Percentiles rank a stretch among this genome's conserved stretches.
phyloP scores from a whole-genome alignment of 2,113 vertebrate species.

The Synchiropus splendidus region DNA sequence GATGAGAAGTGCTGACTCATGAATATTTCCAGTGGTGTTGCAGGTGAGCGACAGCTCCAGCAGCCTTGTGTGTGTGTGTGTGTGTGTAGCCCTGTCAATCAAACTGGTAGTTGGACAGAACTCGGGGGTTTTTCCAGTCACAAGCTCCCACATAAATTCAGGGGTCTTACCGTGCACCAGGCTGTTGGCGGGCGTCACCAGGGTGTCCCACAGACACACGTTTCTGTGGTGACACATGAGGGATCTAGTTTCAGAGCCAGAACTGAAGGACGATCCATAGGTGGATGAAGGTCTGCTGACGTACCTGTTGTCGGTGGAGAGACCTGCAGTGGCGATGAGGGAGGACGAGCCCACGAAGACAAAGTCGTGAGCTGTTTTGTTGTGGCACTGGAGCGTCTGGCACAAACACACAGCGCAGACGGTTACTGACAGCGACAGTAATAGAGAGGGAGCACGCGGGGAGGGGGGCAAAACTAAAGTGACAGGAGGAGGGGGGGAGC shows the following conservation, averaged over 20 bases:
- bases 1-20: background rate
- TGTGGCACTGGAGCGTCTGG: slow-evolving; percentile 94
- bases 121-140: too few species aligned
- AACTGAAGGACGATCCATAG: background rate
- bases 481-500: slow-evolving; percentile 5
- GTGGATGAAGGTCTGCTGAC: background rate
- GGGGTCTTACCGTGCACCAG: slow-evolving; percentile 87
- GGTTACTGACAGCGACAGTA: slow-evolving; percentile 12
- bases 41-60: too few species aligned
- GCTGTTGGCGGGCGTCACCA: slow-evolving; percentile 81
- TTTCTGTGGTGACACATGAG: slow-evolving; percentile 68
- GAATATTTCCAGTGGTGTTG: too few species aligned
- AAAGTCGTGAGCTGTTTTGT: slow-evolving; percentile 94
- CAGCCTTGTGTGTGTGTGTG: too few species aligned
- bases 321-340: slow-evolving; percentile 90
- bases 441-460: slow-evolving; percentile 8
- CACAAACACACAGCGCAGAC: slow-evolving; percentile 14
- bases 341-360: slow-evolving; percentile 94
- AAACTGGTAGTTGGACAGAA: too few species aligned
- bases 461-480: background rate
- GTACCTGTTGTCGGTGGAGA: slow-evolving; percentile 91
- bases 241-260: background rate
- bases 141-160: too few species aligned
- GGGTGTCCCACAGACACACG: slow-evolving; percentile 94
- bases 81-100: too few species aligned